Conservation (phyloP, 2,113 vertebrate genomes). For the Nematolebias whitei region DNA sequence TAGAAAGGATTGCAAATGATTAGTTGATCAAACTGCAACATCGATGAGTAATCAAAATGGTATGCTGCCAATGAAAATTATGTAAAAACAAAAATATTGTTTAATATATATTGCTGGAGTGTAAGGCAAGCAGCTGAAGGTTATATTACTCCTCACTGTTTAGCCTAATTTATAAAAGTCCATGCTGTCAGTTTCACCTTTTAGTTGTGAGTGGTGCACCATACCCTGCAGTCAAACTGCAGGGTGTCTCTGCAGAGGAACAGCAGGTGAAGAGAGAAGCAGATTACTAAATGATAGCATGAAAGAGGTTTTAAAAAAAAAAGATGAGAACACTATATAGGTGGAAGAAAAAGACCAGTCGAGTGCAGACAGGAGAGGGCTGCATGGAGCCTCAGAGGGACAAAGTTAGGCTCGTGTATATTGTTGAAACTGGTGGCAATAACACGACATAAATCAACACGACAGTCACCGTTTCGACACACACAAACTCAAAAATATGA, state of each 20-base stretch:
- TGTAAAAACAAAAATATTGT: neutral
- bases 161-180: neutral
- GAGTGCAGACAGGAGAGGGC: neutral
- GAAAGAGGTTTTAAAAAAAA: constrained; percentile 5
- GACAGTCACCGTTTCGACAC: constrained; percentile 22
- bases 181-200: neutral
- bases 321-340: constrained; percentile 5
- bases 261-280: constrained; percentile 22
- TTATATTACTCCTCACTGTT: neutral
- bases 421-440: constrained; percentile 48
- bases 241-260: constrained; percentile 28
- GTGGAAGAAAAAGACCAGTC: constrained; percentile 6
- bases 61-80: neutral
- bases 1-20: too few relatives aligned
- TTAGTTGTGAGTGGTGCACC: constrained; percentile 2
- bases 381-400: constrained; percentile 31
- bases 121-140: neutral
- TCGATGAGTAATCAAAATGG: neutral
- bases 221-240: constrained; percentile 19
- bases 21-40: too few relatives aligned
- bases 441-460: constrained; percentile 54
- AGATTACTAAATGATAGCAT: constrained; percentile 13
- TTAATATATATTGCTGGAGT: neutral
- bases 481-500: constrained; percentile 1
- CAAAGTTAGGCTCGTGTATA: constrained; percentile 27